phyloP scores from a whole-genome alignment of 2,113 vertebrate genomes.

The Saccopteryx leptura region DNA sequence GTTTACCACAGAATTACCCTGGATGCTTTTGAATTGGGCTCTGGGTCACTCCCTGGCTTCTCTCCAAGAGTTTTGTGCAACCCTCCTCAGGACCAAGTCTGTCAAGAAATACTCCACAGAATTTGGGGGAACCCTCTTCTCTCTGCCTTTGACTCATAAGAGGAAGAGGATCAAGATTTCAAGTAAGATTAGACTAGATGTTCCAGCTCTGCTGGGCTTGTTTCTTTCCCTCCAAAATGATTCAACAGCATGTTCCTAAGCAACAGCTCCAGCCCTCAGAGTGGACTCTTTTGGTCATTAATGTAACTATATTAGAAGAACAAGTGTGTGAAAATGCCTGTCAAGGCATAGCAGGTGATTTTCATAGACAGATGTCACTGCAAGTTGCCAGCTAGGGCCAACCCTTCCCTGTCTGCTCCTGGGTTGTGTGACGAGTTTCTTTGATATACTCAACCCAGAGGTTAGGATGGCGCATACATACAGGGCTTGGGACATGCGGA shows the following conservation, averaged over 20 bases:
- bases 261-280: background rate
- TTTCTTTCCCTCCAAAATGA: background rate
- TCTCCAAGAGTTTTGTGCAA: background rate
- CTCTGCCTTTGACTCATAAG: slow-evolving; percentile 27
- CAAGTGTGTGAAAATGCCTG: background rate
- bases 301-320: background rate
- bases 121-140: background rate
- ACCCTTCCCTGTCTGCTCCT: background rate
- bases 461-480: background rate
- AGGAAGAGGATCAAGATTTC: background rate
- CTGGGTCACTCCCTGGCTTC: background rate
- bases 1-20: background rate
- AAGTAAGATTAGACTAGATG: background rate
- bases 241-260: background rate
- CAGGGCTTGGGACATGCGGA: background rate
- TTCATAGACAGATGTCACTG: background rate
- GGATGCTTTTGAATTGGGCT: background rate
- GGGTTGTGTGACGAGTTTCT: background rate
- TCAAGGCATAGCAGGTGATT: background rate
- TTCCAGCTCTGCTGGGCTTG: background rate
- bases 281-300: background rate
- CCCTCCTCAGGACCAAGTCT: background rate
- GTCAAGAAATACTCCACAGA: background rate
- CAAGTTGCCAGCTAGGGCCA: background rate
- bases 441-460: background rate